Conservation (phyloP, 37 sponge, comb jelly and placozoan species). For the Haliclona indistincta region DNA sequence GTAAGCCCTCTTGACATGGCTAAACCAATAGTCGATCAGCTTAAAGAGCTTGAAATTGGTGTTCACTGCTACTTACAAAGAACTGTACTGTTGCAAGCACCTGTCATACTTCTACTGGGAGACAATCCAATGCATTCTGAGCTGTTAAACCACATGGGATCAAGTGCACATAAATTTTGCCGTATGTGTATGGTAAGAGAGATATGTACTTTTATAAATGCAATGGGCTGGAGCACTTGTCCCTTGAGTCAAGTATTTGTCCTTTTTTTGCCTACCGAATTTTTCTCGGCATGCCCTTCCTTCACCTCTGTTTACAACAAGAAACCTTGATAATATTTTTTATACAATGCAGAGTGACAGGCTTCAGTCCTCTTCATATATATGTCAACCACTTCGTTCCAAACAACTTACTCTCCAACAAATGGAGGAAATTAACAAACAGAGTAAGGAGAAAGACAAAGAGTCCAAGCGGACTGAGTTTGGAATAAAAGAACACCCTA, state of each 20-base stretch:
- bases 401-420: neutral
- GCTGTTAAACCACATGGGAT: constrained; percentile 29
- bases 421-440: neutral
- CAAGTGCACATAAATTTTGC: constrained; percentile 34
- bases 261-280: neutral
- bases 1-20: too few species aligned
- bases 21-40: too few species aligned
- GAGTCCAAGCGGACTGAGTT: neutral
- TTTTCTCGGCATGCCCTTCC: neutral
- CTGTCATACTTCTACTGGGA: constrained; percentile 7
- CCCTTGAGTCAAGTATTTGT: neutral
- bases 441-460: constrained; percentile 5
- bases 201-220: too few species aligned
- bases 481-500: constrained; percentile 17
- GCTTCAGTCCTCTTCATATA: too few species aligned
- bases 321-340: neutral
- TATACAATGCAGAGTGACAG: too few species aligned
- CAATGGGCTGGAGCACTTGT: too few species aligned
- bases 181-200: constrained; percentile 43
- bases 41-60: too few species aligned
- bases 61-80: too few species aligned
- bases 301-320: neutral
- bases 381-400: neutral
- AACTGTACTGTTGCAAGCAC: constrained; percentile 33
- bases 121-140: constrained; percentile 45